Percentiles rank a stretch among this genome's conserved stretches.
phyloP scores from a whole-genome alignment of 2,113 vertebrate genomes.

The Onychostoma macrolepis region DNA sequence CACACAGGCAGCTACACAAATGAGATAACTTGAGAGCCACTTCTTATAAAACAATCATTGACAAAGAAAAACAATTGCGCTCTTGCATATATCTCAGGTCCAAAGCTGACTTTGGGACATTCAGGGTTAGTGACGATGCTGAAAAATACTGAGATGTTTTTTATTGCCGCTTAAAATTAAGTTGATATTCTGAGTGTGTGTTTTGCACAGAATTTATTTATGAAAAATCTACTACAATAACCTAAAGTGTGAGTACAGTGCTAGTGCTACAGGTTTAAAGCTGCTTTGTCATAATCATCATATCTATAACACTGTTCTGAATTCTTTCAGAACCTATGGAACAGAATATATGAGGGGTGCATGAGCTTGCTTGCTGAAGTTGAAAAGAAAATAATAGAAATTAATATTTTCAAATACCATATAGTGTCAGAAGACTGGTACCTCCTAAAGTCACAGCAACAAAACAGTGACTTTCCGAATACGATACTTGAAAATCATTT shows the following conservation, averaged over 20 bases:
- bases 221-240: slow-evolving; percentile 3
- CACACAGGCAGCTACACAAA: slow-evolving; percentile 48
- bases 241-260: slow-evolving; percentile 39
- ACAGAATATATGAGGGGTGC: slow-evolving; percentile 21
- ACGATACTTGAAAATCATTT: slow-evolving; percentile 22
- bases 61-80: slow-evolving; percentile 56
- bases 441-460: slow-evolving; percentile 18
- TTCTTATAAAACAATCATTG: slow-evolving; percentile 26
- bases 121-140: slow-evolving; percentile 60
- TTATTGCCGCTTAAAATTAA: slow-evolving; percentile 48
- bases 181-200: slow-evolving; percentile 6
- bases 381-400: background rate
- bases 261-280: slow-evolving; percentile 50
- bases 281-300: slow-evolving; percentile 31
- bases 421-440: background rate
- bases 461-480: background rate
- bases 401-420: background rate
- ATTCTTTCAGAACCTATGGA: slow-evolving; percentile 12
- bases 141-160: slow-evolving; percentile 27
- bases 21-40: background rate
- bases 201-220: slow-evolving; percentile 35
- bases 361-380: slow-evolving; percentile 37
- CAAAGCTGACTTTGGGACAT: slow-evolving; percentile 57
- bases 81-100: slow-evolving; percentile 75
- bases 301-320: background rate